Evolutionary conservation across 2,797 vertebrate genomes (phyloP), one percentile per base, ranked within the genome.

Genomic region (Rachycentron canadum): DNA sequence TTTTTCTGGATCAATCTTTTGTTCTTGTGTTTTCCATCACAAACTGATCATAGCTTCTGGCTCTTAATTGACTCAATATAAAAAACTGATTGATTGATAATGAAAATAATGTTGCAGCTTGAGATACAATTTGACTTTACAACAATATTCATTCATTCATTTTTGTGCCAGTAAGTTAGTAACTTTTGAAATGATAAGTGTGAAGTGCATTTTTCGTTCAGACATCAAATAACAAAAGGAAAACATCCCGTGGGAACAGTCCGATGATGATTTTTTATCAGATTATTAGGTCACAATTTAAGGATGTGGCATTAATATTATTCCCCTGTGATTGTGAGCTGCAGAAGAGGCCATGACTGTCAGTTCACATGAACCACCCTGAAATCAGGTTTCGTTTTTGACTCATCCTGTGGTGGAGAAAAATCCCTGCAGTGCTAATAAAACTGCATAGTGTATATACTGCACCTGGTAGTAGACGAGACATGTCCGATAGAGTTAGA

Each of bases 371-470:
- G 17, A 57, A 30, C 50, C 36, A 38, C 47, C 55, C 11, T 36
- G 25, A 28, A 47, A 26, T 40, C 32, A 52, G 45, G n/a, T 50
- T 32, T 55, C 5, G 45, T n/a, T 21, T 41, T 16, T 9, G 19
- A 21, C 45, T 47, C 45, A 21, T 49, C 14, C 47, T 23, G 47
- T 10, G 47, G 47, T 4, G 19, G 38, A 62, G 60, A 45, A 62
- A 11, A 47, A 47, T 30, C 19, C 60, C 19, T 69, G 45, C 57
- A 71, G 5, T 26, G 25, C 58, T 52, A 16, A 28, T 70, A 43
- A 67, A 76, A 78, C 73, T 66, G 68, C 77, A 70, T n/a, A 76
- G 84, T 32, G 58, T 41, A 61, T 34, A 21, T 0, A 25, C 45
- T 25, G 38, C 55, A 32, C 1, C 45, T 32, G 43, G 61, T 32